Base-by-base conservation (phyloP, 2,113 vertebrate species). In the Corapipo altera region DNA sequence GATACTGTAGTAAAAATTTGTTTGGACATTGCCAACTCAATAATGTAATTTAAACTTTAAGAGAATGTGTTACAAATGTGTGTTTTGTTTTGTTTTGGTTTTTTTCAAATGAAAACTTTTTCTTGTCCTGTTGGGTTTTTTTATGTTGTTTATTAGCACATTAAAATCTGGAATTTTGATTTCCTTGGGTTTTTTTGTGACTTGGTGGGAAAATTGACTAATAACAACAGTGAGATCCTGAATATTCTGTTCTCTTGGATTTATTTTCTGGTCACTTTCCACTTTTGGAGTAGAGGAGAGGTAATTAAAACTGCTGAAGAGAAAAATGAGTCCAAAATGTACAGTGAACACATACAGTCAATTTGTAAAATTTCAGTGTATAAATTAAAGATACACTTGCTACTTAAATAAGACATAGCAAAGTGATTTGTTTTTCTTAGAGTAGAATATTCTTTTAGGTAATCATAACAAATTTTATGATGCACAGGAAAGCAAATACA, bases 181-280 rank as follows among this genome's bases (percentile, higher is more conserved):
- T 74, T 65, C 37, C 11, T 46, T 15, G 39, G 30, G 21, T 35
- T 5, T 22, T 65, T 77, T 39, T 71, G 30, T 77, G 52, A 74
- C 35, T 26, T 61, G 26, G 6, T 9, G 9, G 39, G 30, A 64
- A 54, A 91, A 48, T 13, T 64, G 15, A 9, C 17, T 65, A 30
- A 5, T 27, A 48, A 32, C 7, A 28, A 16, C 27, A n/a, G 2
- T 0, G 0, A 51, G 10, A 23, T 46, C 4, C 5, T 72, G 44
- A 78, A 39, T 74, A 55, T 75, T 87, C 37, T 66, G 19, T 33
- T 91, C 8, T 35, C 72, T 22, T 77, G 52, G 16, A 39, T 84
- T 88, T 92, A 17, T 64, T 66, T 88, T 57, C 12, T 85, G 41
- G 21, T 77, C 30, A 33, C 32, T 70, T 65, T 59, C 28, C 20